These are phyloP conservation scores for Trachelus stipa DNA, from an alignment of 2,888 invertebrate species.

Conservation along the genomic window DNA sequence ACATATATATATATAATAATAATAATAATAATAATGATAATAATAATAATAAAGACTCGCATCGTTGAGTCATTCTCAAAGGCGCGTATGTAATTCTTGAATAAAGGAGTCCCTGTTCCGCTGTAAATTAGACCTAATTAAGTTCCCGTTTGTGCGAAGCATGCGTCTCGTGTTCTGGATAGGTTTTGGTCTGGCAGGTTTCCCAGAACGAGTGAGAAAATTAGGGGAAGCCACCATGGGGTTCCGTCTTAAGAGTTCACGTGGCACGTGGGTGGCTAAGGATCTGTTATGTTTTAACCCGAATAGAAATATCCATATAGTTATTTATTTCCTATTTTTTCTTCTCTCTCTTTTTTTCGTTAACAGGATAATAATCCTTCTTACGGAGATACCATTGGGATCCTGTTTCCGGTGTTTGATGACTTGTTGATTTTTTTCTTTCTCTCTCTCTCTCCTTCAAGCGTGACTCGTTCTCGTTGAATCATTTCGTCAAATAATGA, in stretches of 20 bases:
- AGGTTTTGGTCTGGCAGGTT: slow-evolving; percentile 21
- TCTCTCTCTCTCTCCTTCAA: not conserved
- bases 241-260: not conserved
- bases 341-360: not conserved
- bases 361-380: not conserved
- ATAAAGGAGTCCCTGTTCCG: slow-evolving; percentile 17
- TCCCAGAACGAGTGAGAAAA: slow-evolving; percentile 19
- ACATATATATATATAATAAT: not conserved
- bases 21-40: too few species aligned
- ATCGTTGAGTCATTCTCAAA: slow-evolving; percentile 6
- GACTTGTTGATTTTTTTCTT: slow-evolving; percentile 1
- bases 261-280: not conserved
- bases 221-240: slow-evolving; percentile 11
- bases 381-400: not conserved
- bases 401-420: not conserved
- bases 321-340: not conserved
- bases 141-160: slow-evolving; percentile 7
- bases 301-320: not conserved
- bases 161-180: slow-evolving; percentile 11
- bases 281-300: not conserved
- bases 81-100: not conserved
- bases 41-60: not conserved
- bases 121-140: slow-evolving; percentile 25
- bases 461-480: not conserved
- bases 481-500: slow-evolving; percentile 36